Conservation (phyloP, 1,140 invertebrate genomes). For the Riptortus pedestris region DNA sequence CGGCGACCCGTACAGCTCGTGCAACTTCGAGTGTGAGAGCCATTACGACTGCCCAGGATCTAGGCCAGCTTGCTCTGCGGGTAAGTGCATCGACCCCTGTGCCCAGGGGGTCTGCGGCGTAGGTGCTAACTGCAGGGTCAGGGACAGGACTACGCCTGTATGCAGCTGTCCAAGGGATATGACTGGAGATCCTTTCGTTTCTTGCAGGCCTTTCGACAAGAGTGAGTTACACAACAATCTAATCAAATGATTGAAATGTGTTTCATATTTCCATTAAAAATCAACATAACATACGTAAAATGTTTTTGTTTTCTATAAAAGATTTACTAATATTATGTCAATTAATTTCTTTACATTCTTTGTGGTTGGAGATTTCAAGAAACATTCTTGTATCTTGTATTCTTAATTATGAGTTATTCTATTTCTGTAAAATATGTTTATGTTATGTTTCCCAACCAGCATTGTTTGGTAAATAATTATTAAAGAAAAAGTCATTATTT, state of each 20-base stretch:
- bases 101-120: constrained; percentile 61
- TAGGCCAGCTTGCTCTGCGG: constrained; percentile 68
- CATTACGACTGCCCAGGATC: constrained; percentile 62
- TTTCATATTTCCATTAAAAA: too few species aligned
- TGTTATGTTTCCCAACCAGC: too few species aligned
- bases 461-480: too few species aligned
- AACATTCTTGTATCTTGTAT: too few species aligned
- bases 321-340: too few species aligned
- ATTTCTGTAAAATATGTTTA: too few species aligned
- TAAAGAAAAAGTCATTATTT: too few species aligned
- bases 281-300: background rate
- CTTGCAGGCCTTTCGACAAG: constrained; percentile 67
- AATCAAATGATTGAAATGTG: too few species aligned
- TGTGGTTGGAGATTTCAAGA: background rate
- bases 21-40: constrained; percentile 59
- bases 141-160: constrained; percentile 59
- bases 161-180: constrained; percentile 77
- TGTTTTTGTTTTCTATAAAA: too few species aligned
- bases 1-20: constrained; percentile 60
- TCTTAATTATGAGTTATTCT: too few species aligned
- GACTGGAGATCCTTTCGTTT: constrained; percentile 74
- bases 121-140: constrained; percentile 66
- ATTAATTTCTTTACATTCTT: too few species aligned
- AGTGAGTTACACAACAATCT: constrained; percentile 41
- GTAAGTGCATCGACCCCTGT: constrained; percentile 69